phyloP scores from a whole-genome alignment of 2,888 invertebrate genomes.

The Rotaria magnacalcarata region DNA sequence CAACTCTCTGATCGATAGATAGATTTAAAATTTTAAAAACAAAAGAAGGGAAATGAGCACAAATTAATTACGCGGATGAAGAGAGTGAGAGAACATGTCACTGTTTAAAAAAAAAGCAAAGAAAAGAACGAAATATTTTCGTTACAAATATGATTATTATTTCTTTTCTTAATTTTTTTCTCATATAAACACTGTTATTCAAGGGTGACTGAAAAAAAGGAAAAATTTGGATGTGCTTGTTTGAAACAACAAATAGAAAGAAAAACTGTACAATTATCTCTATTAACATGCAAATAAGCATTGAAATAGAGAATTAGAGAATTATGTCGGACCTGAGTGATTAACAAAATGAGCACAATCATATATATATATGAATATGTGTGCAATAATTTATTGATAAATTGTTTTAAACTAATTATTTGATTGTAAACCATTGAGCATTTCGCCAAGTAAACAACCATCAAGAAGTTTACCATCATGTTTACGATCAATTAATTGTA shows the following conservation, averaged over 20 bases:
- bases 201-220: neutral
- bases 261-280: conserved; percentile 21
- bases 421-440: conserved; percentile 44
- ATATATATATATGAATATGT: neutral
- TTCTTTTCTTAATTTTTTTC: neutral
- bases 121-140: conserved; percentile 12
- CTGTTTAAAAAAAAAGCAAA: neutral
- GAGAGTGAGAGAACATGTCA: neutral
- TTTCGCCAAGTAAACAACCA: conserved; percentile 46
- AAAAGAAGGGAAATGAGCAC: neutral
- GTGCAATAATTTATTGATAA: neutral
- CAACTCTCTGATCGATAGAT: conserved; percentile 20
- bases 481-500: conserved; percentile 39
- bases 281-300: conserved; percentile 1
- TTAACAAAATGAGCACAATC: neutral
- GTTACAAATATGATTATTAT: neutral
- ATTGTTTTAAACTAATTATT: neutral
- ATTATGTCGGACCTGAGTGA: conserved; percentile 35
- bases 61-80: neutral
- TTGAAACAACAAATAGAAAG: conserved; percentile 18
- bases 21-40: neutral
- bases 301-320: neutral
- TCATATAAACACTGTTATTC: conserved; percentile 34
- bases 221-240: conserved; percentile 14
- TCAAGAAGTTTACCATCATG: conserved; percentile 42